Evolutionary conservation across 2,797 vertebrate genomes (phyloP).

Genomic region (Dipus sagitta): DNA sequence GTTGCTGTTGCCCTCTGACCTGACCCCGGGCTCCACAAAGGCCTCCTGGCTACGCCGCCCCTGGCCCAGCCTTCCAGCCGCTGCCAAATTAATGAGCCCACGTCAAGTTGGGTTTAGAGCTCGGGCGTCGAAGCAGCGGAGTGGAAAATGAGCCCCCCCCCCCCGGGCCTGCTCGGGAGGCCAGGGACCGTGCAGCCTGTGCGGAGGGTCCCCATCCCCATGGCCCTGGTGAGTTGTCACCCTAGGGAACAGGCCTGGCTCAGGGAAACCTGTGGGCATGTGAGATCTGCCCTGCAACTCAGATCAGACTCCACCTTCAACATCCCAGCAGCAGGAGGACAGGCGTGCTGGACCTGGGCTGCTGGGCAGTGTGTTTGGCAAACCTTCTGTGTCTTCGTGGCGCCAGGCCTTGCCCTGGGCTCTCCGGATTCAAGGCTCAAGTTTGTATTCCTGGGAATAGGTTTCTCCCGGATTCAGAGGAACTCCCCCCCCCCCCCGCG

Average conservation of each 20-base stretch:
- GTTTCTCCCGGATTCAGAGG: neutral
- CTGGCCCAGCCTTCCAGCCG: slow-evolving; percentile 94
- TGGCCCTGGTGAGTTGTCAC: neutral
- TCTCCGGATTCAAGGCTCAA: neutral
- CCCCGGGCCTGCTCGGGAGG: slow-evolving; percentile 88
- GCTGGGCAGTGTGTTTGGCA: neutral
- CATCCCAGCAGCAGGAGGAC: neutral
- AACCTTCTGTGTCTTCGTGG: neutral
- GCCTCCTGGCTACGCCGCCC: slow-evolving; percentile 96
- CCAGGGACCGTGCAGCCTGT: neutral
- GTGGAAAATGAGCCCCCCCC: slow-evolving; percentile 93
- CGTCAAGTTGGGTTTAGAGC: slow-evolving; percentile 98
- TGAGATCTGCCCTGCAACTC: slow-evolving; percentile 7
- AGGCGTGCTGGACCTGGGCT: neutral
- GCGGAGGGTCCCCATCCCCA: neutral
- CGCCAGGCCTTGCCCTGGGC: neutral
- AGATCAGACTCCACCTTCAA: neutral
- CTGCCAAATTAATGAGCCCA: slow-evolving; percentile 99
- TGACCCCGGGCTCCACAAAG: slow-evolving; percentile 96
- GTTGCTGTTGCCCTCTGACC: slow-evolving; percentile 98
- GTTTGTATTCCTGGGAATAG: neutral
- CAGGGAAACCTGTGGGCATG: neutral
- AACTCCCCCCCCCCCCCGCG: no score
- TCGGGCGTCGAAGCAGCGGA: slow-evolving; percentile 93
- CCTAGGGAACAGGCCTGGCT: neutral